These are phyloP conservation scores for Pluvialis apricaria DNA, from an alignment of 2,113 vertebrate species.

Conservation along the genomic window DNA sequence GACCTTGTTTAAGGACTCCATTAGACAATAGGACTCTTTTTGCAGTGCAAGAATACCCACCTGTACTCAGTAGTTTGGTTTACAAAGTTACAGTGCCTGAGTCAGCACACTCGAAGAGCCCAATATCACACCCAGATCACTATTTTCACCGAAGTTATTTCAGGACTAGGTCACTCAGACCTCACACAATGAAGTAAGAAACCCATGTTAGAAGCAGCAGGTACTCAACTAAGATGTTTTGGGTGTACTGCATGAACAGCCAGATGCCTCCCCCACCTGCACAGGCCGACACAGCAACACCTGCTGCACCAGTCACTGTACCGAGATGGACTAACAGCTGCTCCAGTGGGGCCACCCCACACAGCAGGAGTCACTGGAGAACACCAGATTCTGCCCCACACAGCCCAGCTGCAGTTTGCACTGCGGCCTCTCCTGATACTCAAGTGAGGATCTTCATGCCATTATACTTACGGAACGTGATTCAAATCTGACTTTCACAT, in stretches of 20 bases:
- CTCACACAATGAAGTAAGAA: neutral
- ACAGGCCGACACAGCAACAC: neutral
- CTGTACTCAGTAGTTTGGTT: neutral
- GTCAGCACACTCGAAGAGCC: neutral
- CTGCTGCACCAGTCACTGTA: neutral
- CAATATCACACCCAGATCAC: neutral
- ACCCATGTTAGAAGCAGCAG: neutral
- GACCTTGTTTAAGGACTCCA: neutral
- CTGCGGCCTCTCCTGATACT: neutral
- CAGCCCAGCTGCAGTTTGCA: neutral
- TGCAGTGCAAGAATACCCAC: neutral
- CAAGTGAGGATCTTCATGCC: neutral
- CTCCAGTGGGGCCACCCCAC: neutral
- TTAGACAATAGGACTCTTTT: neutral
- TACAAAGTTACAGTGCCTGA: neutral
- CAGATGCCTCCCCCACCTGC: neutral
- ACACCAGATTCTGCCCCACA: neutral
- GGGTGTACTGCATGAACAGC: neutral
- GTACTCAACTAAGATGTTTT: neutral
- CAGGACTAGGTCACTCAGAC: neutral
- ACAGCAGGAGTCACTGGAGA: neutral
- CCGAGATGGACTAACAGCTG: neutral
- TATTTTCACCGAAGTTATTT: neutral
- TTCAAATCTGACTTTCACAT: conserved; percentile 93
- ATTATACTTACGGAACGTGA: conserved; percentile 82